Percentiles rank a stretch among this genome's conserved stretches.
These are phyloP conservation scores for Peromyscus aztecus DNA, from an alignment of 2,797 vertebrate species.

Conservation along the genomic window DNA sequence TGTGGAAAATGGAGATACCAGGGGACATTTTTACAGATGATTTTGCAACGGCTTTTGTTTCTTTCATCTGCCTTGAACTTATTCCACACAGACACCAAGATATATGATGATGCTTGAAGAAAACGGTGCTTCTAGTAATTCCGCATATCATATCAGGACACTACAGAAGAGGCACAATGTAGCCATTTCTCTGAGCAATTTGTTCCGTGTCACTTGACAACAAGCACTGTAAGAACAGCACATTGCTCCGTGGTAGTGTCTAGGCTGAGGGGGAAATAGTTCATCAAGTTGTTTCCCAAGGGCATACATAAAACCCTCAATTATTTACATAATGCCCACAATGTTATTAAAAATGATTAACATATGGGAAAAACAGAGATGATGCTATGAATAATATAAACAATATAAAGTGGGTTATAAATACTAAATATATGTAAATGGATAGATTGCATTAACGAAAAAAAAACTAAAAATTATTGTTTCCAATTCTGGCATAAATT, in stretches of 20 bases:
- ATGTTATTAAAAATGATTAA: not conserved
- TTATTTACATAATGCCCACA: not conserved
- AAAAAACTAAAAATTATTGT: not conserved
- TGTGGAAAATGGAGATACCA: not conserved
- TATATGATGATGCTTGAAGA: not conserved
- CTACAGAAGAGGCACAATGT: not conserved
- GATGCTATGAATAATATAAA: not conserved
- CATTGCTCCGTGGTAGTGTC: not conserved
- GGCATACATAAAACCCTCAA: not conserved
- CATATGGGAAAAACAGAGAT: not conserved
- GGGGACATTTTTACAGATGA: not conserved
- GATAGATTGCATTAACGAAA: not conserved
- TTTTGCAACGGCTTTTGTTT: constrained; percentile 20
- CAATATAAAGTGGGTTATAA: not conserved
- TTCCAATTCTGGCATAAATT: constrained; percentile 24
- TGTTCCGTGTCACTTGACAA: not conserved
- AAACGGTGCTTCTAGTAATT: not conserved
- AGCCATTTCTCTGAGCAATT: constrained; percentile 37
- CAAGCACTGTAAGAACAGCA: constrained; percentile 24
- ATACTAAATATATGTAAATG: not conserved
- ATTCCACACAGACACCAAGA: constrained; percentile 28
- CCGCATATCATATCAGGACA: not conserved
- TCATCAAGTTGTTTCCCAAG: constrained; percentile 42
- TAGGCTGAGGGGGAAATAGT: not conserved
- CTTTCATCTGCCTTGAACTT: constrained; percentile 1